Conservation (phyloP, 2,888 invertebrate species). For the Pinctada fucata region DNA sequence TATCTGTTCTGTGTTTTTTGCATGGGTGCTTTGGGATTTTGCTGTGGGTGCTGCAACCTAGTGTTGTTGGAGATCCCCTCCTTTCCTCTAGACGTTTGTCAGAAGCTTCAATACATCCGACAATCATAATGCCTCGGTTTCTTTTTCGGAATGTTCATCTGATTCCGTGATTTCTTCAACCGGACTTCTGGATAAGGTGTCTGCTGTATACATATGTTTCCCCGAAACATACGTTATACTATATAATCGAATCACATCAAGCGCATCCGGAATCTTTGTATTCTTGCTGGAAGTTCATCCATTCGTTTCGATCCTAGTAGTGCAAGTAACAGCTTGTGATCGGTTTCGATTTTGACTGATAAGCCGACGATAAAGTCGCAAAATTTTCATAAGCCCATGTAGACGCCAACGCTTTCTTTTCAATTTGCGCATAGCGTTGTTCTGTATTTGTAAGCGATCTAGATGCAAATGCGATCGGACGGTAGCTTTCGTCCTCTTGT, state of each 20-base stretch:
- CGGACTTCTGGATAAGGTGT: slow-evolving; percentile 60
- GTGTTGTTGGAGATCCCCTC: too few species aligned
- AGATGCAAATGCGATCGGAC: slow-evolving; percentile 72
- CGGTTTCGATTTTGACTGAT: slow-evolving; percentile 68
- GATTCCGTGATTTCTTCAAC: slow-evolving; percentile 2
- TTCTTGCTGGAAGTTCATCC: slow-evolving; percentile 69
- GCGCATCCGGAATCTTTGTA: slow-evolving; percentile 70
- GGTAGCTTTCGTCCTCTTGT: slow-evolving; percentile 32
- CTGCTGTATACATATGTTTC: slow-evolving; percentile 64
- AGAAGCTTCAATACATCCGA: slow-evolving; percentile 37
- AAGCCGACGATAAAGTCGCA: slow-evolving; percentile 67
- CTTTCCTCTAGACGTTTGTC: slow-evolving; percentile 34
- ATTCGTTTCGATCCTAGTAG: slow-evolving; percentile 70
- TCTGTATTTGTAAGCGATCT: slow-evolving; percentile 67
- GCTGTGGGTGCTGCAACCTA: too few species aligned
- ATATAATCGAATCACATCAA: slow-evolving; percentile 63
- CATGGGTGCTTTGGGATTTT: too few species aligned
- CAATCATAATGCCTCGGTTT: too few species aligned
- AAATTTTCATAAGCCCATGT: slow-evolving; percentile 65
- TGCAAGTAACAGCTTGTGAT: slow-evolving; percentile 74
- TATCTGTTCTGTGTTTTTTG: too few species aligned
- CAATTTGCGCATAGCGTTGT: slow-evolving; percentile 72
- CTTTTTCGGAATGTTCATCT: not conserved
- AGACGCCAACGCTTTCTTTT: slow-evolving; percentile 73
- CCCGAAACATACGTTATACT: slow-evolving; percentile 64